Evolutionary conservation across 2,888 invertebrate species (phyloP), one percentile per base, ranked within the genome.

Genomic region (Biston betularia): DNA sequence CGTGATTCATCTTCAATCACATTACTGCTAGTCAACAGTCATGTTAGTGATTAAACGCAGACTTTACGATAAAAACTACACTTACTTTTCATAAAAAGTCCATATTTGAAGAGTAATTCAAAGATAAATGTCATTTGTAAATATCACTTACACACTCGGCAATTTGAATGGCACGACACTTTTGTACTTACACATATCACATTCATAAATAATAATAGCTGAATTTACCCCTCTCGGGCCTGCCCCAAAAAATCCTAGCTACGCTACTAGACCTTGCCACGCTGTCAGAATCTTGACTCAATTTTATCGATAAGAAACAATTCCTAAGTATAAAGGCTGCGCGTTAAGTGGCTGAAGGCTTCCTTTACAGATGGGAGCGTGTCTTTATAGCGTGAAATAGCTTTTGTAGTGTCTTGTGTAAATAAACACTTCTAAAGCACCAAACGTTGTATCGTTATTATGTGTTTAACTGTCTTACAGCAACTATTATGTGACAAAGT

Each of bases 291-390:
- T 59, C 57, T 68, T 69, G 63, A 68, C 67, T 66, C 65, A 70
- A 73, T 80, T 82, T 82, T 86, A 84, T 83, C 80, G 75, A 75
- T 71, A 74, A 70, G 75, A 75, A 79, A 74, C 70, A 70, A 71
- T 73, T 74, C 79, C 80, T 79, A 79, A 79, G 69, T 57, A 24
- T 24, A 56, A 80, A 82, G 79, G 69, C 65, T 72, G 68, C 61
- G 69, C 59, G 57, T 77, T 79, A 80, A 85, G 79, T 81, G 79
- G 78, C 76, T 79, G 70, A 75, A 76, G 76, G 75, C 74, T 77
- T 75, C 82, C 79, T 83, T 83, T 86, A 80, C 78, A 76, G 77
- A 75, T 76, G 68, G 76, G 65, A 75, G 72, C 73, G 75, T 78
- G 78, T 78, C 75, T 81, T 81, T 78, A 80, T 77, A 75, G 75